A percentile compares a stretch with the other conserved stretches of the same genome.
These are phyloP conservation scores for Drosophila grimshawi DNA, from an alignment of 1,140 invertebrate species.

Conservation along the genomic window DNA sequence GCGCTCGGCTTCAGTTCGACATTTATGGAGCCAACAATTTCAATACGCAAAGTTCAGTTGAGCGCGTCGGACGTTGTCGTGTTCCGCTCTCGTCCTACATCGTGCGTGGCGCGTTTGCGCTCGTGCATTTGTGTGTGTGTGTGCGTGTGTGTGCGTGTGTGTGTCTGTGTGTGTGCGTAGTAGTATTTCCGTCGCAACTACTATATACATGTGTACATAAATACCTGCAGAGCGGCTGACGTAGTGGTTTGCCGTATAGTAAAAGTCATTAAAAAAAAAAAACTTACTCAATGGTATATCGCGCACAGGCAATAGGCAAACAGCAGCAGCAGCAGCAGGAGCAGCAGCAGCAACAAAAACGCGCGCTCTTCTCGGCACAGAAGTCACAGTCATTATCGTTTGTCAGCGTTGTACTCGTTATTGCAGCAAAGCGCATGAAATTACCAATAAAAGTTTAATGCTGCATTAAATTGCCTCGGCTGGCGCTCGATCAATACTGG, in stretches of 20 bases:
- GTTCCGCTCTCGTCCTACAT: conserved; percentile 52
- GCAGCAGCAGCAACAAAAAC: conserved; percentile 32
- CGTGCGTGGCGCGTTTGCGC: conserved; percentile 41
- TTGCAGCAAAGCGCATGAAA: conserved; percentile 59
- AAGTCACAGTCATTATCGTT: conserved; percentile 41
- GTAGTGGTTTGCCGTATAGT: conserved; percentile 71
- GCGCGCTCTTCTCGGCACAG: conserved; percentile 62
- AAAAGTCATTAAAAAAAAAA: conserved; percentile 74
- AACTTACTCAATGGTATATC: conserved; percentile 81
- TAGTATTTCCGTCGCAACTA: conserved; percentile 65
- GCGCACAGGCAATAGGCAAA: conserved; percentile 42
- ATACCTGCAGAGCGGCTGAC: conserved; percentile 53
- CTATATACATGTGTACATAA: conserved; percentile 16
- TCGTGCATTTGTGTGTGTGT: conserved; percentile 13
- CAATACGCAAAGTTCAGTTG: conserved; percentile 82
- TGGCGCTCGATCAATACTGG: conserved; percentile 62
- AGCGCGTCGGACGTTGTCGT: conserved; percentile 79
- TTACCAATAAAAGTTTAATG: conserved; percentile 73
- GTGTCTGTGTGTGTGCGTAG: conserved; percentile 61
- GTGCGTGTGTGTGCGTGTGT: conserved; percentile 4
- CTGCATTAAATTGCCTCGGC: conserved; percentile 65
- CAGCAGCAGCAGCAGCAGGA: not conserved
- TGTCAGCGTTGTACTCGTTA: conserved; percentile 1
- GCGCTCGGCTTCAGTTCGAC: conserved; percentile 41
- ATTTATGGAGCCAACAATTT: conserved; percentile 57